Percentiles rank a stretch among this genome's conserved stretches.
Conservation (phyloP, 1,140 invertebrate species). For the Mya arenaria region DNA sequence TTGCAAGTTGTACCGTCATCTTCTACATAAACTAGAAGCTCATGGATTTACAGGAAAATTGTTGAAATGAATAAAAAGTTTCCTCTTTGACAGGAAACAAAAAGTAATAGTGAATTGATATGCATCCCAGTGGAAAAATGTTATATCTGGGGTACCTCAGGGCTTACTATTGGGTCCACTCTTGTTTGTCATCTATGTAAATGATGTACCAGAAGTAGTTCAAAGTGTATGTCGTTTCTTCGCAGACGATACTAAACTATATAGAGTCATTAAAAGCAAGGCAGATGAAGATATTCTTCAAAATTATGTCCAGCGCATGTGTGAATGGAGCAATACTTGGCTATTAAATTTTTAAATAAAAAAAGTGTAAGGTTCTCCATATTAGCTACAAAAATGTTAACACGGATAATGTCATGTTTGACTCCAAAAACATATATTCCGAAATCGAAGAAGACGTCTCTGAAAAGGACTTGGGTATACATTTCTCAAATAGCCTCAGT, state of each 20-base stretch:
- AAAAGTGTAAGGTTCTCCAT: background rate
- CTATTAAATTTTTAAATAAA: background rate
- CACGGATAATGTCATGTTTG: background rate
- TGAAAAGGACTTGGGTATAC: slow-evolving; percentile 6
- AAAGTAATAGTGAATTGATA: too few species aligned
- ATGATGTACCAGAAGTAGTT: background rate
- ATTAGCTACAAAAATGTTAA: background rate
- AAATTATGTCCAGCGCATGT: background rate
- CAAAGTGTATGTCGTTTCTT: background rate
- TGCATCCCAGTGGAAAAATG: too few species aligned
- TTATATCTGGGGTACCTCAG: too few species aligned
- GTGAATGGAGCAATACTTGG: slow-evolving; percentile 2
- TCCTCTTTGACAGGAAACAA: too few species aligned
- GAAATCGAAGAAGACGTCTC: background rate
- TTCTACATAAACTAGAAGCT: background rate
- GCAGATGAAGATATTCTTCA: background rate
- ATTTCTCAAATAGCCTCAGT: background rate
- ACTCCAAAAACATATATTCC: background rate
- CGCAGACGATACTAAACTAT: slow-evolving; percentile 7
- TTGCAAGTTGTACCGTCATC: background rate
- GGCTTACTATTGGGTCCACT: too few species aligned
- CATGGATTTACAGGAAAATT: background rate
- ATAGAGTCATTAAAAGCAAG: background rate
- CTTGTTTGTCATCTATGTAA: too few species aligned
- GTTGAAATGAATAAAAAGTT: background rate